Evolutionary conservation across 2,888 invertebrate species (phyloP), one percentile per base, ranked within the genome.

Genomic region (Erannis defoliaria): DNA sequence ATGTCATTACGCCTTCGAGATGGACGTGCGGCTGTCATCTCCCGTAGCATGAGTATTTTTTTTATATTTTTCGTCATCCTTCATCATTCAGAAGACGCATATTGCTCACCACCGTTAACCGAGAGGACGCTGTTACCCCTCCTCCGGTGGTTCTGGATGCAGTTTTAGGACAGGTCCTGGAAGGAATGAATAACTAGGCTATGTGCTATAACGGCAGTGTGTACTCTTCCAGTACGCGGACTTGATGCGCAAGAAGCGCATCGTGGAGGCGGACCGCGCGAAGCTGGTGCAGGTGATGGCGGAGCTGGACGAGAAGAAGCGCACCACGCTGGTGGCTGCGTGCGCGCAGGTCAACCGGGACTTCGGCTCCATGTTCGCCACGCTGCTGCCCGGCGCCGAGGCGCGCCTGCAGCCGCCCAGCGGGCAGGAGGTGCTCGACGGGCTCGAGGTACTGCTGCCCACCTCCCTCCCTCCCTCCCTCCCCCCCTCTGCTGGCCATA

Each of bases 301-400:
- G 18, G 96, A 97, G 80, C 93, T 99, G 80, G 99, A 99, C 85
- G 95, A 96, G 76, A 97, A 98, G 90, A 99, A 99, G 87, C 96
- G 96, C 77, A 94, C 94, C 68, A 97, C 97, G 9, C 90, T 99
- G 14, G 90, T 95, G 55, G 93, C 95, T 55, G 99, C 99, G 2
- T 97, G 97, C 94, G 94, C 95, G 71, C 95, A 96, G 65, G 98
- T 99, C 0, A 98, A 98, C 82, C 94, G 94, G 80, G 99, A 99
- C 93, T 99, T 99, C 86, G 97, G 98, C 9, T 96, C 97, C 29
- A 99, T 99, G 83, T 99, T 99, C 90, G 95, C 96, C 65, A 96
- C 97, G 1, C 93, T 99, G 66, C 93, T 99, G 73, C 98, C 98
- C 1, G 99, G 98, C 0, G 97, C 99, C 0, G 94, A 96, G 74